Percentiles rank a stretch among this genome's conserved stretches.
phyloP scores from a whole-genome alignment of 1,140 invertebrate species.

The Arion vulgaris region DNA sequence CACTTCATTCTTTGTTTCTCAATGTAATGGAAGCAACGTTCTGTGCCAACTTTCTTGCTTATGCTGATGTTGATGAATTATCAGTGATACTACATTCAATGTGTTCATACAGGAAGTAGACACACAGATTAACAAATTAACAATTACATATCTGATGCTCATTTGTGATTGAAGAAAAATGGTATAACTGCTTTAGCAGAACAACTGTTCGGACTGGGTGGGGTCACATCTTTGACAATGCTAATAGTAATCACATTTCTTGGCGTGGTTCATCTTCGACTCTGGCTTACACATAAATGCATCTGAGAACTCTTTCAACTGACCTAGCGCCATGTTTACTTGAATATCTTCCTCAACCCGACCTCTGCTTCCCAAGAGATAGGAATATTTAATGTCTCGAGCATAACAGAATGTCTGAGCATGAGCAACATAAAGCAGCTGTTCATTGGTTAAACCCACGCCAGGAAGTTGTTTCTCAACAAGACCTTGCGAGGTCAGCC shows the following conservation, averaged over 20 bases:
- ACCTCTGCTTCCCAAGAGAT: not conserved
- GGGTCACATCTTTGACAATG: no score
- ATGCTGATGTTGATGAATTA: no score
- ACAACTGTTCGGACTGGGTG: no score
- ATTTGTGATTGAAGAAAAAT: no score
- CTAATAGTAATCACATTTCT: slow-evolving; percentile 26
- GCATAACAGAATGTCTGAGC: slow-evolving; percentile 22
- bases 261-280: slow-evolving; percentile 12
- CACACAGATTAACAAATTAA: no score
- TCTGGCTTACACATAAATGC: slow-evolving; percentile 22
- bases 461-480: slow-evolving; percentile 9
- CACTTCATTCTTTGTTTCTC: no score
- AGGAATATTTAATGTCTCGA: not conserved
- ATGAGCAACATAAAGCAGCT: slow-evolving; percentile 18
- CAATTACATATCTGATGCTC: no score
- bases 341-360: slow-evolving; percentile 4
- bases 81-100: no score
- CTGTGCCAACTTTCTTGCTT: no score
- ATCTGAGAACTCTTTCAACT: slow-evolving; percentile 21
- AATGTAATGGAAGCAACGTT: no score
- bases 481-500: not conserved
- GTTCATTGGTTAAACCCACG: slow-evolving; percentile 16
- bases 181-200: no score
- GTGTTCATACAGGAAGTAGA: no score
- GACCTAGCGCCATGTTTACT: slow-evolving; percentile 29